phyloP scores from a whole-genome alignment of 2,888 invertebrate genomes.

The Plagodis pulveraria region DNA sequence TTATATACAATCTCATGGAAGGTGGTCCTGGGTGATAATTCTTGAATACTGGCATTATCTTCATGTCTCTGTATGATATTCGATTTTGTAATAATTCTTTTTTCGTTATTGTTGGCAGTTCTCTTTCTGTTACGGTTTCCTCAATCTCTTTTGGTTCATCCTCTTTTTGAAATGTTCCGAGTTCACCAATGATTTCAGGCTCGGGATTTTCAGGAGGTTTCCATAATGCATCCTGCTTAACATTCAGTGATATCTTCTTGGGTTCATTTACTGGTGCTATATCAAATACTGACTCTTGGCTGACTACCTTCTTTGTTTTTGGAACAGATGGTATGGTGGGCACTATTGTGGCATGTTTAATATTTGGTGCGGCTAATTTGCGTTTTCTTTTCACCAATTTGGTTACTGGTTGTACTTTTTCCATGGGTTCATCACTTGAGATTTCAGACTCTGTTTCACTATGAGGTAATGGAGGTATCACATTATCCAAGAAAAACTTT shows the following conservation, averaged over 20 bases:
- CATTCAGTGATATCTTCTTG: conserved; percentile 75
- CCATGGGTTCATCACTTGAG: conserved; percentile 69
- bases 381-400: conserved; percentile 66
- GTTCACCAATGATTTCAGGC: conserved; percentile 70
- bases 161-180: conserved; percentile 74
- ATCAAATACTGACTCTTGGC: conserved; percentile 75
- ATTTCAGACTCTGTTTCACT: conserved; percentile 76
- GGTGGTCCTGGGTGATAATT: conserved; percentile 93
- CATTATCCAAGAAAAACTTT: conserved; percentile 56
- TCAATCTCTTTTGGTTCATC: conserved; percentile 48
- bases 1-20: conserved; percentile 94
- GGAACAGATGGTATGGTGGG: conserved; percentile 50
- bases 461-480: conserved; percentile 46
- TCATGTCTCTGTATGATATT: conserved; percentile 89
- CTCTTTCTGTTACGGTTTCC: conserved; percentile 47
- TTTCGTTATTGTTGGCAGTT: conserved; percentile 81
- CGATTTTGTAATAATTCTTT: conserved; percentile 88
- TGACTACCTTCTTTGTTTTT: conserved; percentile 58
- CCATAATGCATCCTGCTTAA: conserved; percentile 67
- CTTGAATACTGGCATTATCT: conserved; percentile 91
- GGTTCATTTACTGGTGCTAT: conserved; percentile 61
- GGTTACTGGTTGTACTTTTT: conserved; percentile 46
- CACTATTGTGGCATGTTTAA: conserved; percentile 54
- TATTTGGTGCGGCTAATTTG: conserved; percentile 61
- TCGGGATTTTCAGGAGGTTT: conserved; percentile 63